Percentiles rank a stretch among this genome's conserved stretches.
Conservation (phyloP, 2,113 vertebrate species). For the Centrocercus urophasianus region DNA sequence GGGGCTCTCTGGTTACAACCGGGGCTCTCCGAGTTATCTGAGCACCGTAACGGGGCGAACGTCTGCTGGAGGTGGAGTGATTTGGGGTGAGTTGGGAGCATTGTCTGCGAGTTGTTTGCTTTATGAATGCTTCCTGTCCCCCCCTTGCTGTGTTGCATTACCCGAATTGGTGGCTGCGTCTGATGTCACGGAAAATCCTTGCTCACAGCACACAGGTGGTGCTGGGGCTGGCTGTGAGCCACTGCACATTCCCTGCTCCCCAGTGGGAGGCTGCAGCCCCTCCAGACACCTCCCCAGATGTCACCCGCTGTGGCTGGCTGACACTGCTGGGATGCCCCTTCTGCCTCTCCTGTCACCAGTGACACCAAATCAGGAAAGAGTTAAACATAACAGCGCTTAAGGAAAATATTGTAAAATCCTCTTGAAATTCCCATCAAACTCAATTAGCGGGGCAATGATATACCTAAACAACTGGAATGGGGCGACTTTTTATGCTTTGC, state of each 20-base stretch:
- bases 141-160: rapidly evolving
- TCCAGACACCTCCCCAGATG: rapidly evolving
- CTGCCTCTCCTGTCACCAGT: background rate
- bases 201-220: rapidly evolving
- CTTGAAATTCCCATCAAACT: conserved; percentile 61
- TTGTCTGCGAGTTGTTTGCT: background rate
- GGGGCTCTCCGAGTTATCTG: background rate
- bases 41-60: background rate
- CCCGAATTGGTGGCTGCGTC: rapidly evolving
- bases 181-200: background rate
- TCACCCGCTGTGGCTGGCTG: background rate
- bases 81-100: background rate
- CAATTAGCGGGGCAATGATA: conserved; percentile 55
- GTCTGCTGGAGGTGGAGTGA: background rate
- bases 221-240: rapidly evolving
- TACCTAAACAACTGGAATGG: conserved; percentile 47
- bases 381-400: background rate
- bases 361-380: background rate
- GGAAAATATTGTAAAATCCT: conserved; percentile 25
- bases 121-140: background rate
- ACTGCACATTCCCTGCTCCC: rapidly evolving
- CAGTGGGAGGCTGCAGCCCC: background rate
- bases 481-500: conserved; percentile 19
- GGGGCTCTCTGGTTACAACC: conserved; percentile 29
- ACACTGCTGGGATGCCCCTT: background rate